Evolutionary conservation across 2,888 invertebrate species (phyloP).

Genomic region (Drosophila barbarae): DNA sequence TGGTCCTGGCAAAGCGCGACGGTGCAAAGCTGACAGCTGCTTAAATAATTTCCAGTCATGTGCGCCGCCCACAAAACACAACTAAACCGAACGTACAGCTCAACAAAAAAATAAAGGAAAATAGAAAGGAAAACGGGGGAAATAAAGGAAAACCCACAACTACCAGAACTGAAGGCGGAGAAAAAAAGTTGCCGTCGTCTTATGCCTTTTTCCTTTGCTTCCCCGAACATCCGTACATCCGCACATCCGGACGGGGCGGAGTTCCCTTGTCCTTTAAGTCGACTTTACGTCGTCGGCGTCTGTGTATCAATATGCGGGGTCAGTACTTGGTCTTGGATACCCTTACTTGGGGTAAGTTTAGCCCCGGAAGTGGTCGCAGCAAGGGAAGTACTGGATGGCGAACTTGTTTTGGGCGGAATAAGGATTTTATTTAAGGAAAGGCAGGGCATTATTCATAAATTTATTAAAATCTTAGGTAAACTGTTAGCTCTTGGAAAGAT

Average conservation of each 20-base stretch:
- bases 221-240: constrained; percentile 23
- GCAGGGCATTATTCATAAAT: not conserved
- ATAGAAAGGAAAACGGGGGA: constrained; percentile 14
- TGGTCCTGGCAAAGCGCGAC: constrained; percentile 47
- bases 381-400: constrained; percentile 3
- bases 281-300: constrained; percentile 49
- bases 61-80: constrained; percentile 55
- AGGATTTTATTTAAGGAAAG: not conserved
- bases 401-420: not conserved
- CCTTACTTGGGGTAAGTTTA: constrained; percentile 14
- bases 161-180: not conserved
- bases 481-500: not conserved
- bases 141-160: constrained; percentile 25
- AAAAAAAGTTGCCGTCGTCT: constrained; percentile 38
- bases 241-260: constrained; percentile 31
- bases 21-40: constrained; percentile 54
- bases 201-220: constrained; percentile 30
- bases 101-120: not conserved
- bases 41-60: constrained; percentile 58
- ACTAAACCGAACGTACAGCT: constrained; percentile 46
- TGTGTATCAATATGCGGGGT: constrained; percentile 44
- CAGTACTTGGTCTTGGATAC: constrained; percentile 34
- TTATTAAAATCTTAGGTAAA: not conserved
- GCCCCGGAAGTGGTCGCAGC: constrained; percentile 6
- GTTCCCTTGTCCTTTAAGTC: constrained; percentile 42